Base-by-base conservation (phyloP, 92 coral and sea anemone species). In the Hydrozoanthus gracilis region DNA sequence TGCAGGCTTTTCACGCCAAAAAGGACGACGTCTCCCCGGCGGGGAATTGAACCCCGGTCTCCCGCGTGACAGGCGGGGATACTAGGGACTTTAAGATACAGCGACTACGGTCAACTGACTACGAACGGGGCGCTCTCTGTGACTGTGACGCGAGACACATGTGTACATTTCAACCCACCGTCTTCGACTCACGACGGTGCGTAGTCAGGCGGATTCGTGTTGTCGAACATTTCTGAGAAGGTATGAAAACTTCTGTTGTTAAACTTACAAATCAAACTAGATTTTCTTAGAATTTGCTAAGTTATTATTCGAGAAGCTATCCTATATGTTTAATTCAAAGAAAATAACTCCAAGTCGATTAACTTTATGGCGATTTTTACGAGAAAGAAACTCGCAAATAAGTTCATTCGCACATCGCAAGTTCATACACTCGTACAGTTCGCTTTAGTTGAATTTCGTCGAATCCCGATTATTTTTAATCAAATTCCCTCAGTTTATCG, bases 51-150 rank as follows among this genome's bases (percentile, higher is more conserved):
- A 92, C 95, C 98, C 98, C 98, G 94, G 98, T 94, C 98, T 94
- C 98, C 98, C 98, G 98, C 98, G 98, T 92, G 98, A 94, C 95
- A 94, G 98, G 98, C 95, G 98, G 95, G 95, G 98, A 94, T 94
- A 94, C 98, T 93, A 86, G 13, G 13, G 74, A 20, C 48, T 5
- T 69, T 69, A 69, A 35, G 74, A 69, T 27, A 16, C 74, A 5
- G 48, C 6, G 39, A 69, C 74, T 3, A 69, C 74, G 74, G 74
- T 20, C 48, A 10, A 60, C 14, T 14, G 15, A 60, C 66, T 60
- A 60, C 66, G 66, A 17, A 14, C 66, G 66, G 47, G 47, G 13
- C 12, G 48, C 65, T 69, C 11, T 69, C 8, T 20, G 74, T 46
- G 49, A 69, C 48, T 35, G 74, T 46, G 74, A 69, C 74, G 74